Evolutionary conservation across 2,888 invertebrate genomes (phyloP).

Genomic region (Trilocha varians): DNA sequence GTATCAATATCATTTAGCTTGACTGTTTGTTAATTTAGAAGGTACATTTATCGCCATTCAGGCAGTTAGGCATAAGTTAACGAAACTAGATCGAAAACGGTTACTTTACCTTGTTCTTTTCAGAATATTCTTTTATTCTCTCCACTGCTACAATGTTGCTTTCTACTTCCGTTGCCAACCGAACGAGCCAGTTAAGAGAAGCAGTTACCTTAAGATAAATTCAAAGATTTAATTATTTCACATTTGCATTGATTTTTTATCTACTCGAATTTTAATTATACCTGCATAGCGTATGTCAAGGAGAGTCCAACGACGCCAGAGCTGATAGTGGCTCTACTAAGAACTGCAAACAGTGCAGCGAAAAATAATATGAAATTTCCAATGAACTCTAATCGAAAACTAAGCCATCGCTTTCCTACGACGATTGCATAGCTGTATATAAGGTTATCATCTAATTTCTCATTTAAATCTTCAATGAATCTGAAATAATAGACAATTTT

Average conservation of each 20-base stretch:
- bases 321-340: conserved; percentile 79
- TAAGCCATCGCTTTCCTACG: conserved; percentile 96
- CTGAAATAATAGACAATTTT: conserved; percentile 37
- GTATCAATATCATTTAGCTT: too few species aligned
- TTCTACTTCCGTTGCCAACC: conserved; percentile 97
- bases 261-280: conserved; percentile 27
- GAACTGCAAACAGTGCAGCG: conserved; percentile 92
- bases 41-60: too few species aligned
- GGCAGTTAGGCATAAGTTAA: too few species aligned
- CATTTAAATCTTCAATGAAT: conserved; percentile 91
- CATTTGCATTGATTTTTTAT: too few species aligned
- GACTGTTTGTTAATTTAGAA: too few species aligned
- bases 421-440: conserved; percentile 93
- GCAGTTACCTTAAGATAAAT: conserved; percentile 82
- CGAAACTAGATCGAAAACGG: too few species aligned
- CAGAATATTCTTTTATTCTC: conserved; percentile 95
- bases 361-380: conserved; percentile 97
- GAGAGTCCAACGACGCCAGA: conserved; percentile 91
- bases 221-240: not conserved
- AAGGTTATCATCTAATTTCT: conserved; percentile 93
- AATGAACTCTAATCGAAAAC: conserved; percentile 95
- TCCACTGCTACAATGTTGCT: conserved; percentile 98
- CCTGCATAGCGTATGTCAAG: conserved; percentile 89
- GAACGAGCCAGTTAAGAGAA: conserved; percentile 95
- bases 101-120: conserved; percentile 80